These are phyloP conservation scores for Sweltsa coloradensis DNA, from an alignment of 1,140 invertebrate species.

Conservation along the genomic window DNA sequence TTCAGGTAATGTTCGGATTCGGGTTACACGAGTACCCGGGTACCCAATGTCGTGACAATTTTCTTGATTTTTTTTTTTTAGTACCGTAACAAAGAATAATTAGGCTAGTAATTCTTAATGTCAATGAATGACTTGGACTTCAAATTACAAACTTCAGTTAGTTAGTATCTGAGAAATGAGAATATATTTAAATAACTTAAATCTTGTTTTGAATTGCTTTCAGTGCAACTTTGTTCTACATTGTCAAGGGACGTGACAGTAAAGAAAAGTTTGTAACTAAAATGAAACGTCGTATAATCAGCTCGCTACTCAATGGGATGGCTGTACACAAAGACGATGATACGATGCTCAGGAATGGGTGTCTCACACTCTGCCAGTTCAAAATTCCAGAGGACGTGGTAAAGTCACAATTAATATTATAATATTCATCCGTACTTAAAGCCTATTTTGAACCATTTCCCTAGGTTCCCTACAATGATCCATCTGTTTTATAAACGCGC, in stretches of 20 bases:
- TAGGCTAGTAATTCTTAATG: too few species aligned
- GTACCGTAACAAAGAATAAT: too few species aligned
- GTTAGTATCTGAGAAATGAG: too few species aligned
- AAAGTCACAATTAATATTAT: slow-evolving; percentile 38
- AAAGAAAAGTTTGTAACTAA: slow-evolving; percentile 44
- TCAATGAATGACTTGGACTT: too few species aligned
- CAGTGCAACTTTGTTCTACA: slow-evolving; percentile 89
- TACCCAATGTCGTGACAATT: too few species aligned
- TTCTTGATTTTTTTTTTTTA: slow-evolving; percentile 8
- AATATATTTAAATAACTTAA: slow-evolving; percentile 12
- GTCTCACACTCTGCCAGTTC: slow-evolving; percentile 88
- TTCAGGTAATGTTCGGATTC: too few species aligned
- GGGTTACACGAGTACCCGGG: too few species aligned
- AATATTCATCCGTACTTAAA: too few species aligned
- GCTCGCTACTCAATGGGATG: slow-evolving; percentile 78
- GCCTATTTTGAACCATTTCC: too few species aligned
- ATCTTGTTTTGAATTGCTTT: slow-evolving; percentile 25
- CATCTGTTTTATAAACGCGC: too few species aligned
- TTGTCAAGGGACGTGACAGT: slow-evolving; percentile 77
- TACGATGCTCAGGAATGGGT: slow-evolving; percentile 92
- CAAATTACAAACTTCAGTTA: too few species aligned
- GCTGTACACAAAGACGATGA: slow-evolving; percentile 66
- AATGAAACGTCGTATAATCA: slow-evolving; percentile 67
- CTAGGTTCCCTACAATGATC: too few species aligned
- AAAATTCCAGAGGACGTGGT: slow-evolving; percentile 91